Conservation (phyloP, 2,113 vertebrate genomes). For the Saguinus midas region DNA sequence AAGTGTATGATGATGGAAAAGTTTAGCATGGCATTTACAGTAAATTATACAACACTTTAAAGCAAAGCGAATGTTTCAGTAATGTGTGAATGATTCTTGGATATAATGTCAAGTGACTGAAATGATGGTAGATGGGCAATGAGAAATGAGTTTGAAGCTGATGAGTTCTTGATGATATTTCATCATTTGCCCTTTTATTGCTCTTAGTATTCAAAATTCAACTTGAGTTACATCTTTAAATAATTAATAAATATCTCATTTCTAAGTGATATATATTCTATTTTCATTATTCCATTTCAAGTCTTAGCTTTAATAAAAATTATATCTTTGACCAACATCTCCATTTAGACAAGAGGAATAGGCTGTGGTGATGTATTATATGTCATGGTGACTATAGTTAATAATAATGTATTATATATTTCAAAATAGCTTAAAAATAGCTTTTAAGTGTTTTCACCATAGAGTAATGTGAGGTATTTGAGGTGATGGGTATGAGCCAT, state of each 20-base stretch:
- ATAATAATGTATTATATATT: background rate
- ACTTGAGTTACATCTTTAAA: background rate
- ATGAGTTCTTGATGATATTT: constrained; percentile 23
- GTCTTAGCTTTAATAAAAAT: background rate
- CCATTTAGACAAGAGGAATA: background rate
- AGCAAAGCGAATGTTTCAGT: constrained; percentile 39
- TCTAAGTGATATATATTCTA: background rate
- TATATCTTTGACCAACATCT: background rate
- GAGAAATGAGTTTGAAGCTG: constrained; percentile 25
- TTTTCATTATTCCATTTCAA: constrained; percentile 16
- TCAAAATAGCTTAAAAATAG: background rate
- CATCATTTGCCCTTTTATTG: constrained; percentile 18
- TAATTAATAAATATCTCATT: constrained; percentile 1
- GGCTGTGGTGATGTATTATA: background rate
- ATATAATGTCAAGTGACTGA: constrained; percentile 49
- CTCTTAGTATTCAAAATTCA: constrained; percentile 43
- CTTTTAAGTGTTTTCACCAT: background rate
- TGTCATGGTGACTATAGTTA: background rate
- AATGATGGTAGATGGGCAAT: background rate
- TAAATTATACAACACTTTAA: constrained; percentile 51
- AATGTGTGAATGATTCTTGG: constrained; percentile 33
- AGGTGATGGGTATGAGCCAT: background rate
- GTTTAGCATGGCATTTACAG: constrained; percentile 39
- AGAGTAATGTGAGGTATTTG: background rate
- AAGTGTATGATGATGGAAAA: constrained; percentile 34